Base-by-base conservation (phyloP, 2,797 vertebrate genomes). In the Characodon lateralis region DNA sequence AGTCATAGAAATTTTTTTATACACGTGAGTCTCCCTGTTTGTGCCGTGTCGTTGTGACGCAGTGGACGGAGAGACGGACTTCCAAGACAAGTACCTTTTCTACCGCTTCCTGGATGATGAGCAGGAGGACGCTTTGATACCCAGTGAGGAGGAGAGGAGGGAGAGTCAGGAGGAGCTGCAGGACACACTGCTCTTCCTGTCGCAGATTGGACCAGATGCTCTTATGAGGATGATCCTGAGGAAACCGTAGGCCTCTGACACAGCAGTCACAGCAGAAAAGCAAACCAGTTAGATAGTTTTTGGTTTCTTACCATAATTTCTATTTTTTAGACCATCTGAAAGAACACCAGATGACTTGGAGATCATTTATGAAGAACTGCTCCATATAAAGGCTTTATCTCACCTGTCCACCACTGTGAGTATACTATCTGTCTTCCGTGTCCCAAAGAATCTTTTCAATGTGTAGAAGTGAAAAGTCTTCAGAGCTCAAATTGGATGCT, bases 81-180 rank as follows among this genome's bases (percentile, higher is more conserved):
- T 99, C 93, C 98, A 99, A 94, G 98, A 99, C 92, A 99, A 99
- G 89, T 99, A 99, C 88, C 95, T 99, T 74, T 99, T 99, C 94
- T 99, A 99, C 90, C 98, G 98, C 78, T 99, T 99, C 95, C 95
- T 99, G 94, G 98, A 98, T 0, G 98, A 99, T 20, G 98, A 99
- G 84, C 89, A 83, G 4, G 98, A 98, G 66, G 97, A 97, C 41
- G 91, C 95, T 24, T 93, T 95, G 76, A 85, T 96, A 73, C 98
- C 96, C 71, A 96, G 93, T 0, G 97, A 99, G 72, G 97, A 98
- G 56, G 97, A 99, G 89, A 96, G 93, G 80, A 97, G 95, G 88
- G 97, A 98, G 86, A 97, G 96, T 81, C 97, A 97, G 13, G 98
- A 99, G 72, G 98, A 98, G 89, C 94, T 99, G 43, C 98, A 98